These are phyloP conservation scores for Nettapus auritus DNA, from an alignment of 2,113 vertebrate genomes.

Conservation along the genomic window DNA sequence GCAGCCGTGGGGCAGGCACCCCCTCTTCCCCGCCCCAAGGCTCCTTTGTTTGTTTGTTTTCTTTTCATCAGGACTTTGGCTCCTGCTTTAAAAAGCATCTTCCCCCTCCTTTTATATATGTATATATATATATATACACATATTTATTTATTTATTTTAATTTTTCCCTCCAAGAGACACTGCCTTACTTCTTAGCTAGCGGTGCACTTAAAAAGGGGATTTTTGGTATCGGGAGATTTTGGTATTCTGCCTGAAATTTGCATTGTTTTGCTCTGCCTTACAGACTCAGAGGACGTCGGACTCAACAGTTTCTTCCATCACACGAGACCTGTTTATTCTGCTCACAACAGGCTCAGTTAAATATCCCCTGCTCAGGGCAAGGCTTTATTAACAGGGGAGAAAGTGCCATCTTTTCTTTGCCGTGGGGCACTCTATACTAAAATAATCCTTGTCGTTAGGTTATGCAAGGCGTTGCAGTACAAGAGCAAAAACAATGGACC, in stretches of 20 bases:
- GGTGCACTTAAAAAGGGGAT: neutral
- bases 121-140: too few species aligned
- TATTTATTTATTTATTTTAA: too few species aligned
- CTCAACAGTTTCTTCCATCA: neutral
- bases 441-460: fast-evolving
- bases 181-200: neutral
- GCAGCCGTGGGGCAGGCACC: neutral
- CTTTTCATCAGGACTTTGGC: neutral
- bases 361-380: neutral
- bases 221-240: neutral
- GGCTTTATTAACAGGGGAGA: neutral
- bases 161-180: neutral
- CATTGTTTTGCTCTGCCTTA: neutral
- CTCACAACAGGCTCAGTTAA: neutral
- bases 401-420: neutral
- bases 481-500: neutral
- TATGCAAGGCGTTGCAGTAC: neutral
- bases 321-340: neutral
- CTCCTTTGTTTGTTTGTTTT: neutral
- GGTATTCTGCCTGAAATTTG: neutral
- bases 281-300: neutral
- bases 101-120: fast-evolving
- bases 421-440: fast-evolving
- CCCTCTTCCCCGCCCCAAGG: neutral
- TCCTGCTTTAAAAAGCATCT: neutral